phyloP scores from a whole-genome alignment of 2,888 invertebrate species.

The Thymelicus acteon region DNA sequence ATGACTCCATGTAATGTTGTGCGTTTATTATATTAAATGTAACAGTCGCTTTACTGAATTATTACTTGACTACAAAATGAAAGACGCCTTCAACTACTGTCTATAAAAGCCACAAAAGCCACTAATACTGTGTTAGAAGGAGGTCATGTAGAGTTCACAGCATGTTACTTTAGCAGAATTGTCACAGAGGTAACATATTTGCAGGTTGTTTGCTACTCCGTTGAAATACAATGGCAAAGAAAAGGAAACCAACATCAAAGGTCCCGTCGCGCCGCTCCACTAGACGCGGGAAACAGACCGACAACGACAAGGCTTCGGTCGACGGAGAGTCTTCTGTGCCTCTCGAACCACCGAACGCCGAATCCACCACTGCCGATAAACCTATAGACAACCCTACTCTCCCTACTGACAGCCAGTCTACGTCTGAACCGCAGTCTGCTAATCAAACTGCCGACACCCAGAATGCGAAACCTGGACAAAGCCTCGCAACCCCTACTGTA shows the following conservation, averaged over 20 bases:
- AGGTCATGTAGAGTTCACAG: slow-evolving; percentile 70
- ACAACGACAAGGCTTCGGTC: slow-evolving; percentile 47
- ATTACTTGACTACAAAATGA: no score
- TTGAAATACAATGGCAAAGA: slow-evolving; percentile 69
- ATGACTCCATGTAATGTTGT: not conserved
- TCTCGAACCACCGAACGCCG: slow-evolving; percentile 46
- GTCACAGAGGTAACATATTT: slow-evolving; percentile 50
- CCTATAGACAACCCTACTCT: slow-evolving; percentile 42
- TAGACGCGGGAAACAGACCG: slow-evolving; percentile 69
- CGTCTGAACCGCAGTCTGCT: slow-evolving; percentile 36
- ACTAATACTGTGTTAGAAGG: slow-evolving; percentile 30
- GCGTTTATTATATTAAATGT: not conserved
- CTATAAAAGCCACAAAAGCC: slow-evolving; percentile 16
- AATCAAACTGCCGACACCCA: slow-evolving; percentile 48
- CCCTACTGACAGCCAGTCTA: slow-evolving; percentile 39
- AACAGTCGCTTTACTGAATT: not conserved
- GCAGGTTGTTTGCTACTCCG: slow-evolving; percentile 62
- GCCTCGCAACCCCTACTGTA: slow-evolving; percentile 51
- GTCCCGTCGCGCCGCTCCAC: slow-evolving; percentile 65
- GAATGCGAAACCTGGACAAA: slow-evolving; percentile 54
- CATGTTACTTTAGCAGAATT: slow-evolving; percentile 43
- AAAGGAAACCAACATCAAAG: slow-evolving; percentile 70
- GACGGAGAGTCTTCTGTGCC: slow-evolving; percentile 61
- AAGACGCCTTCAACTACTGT: slow-evolving; percentile 1
- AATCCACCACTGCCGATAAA: slow-evolving; percentile 45